phyloP scores from a whole-genome alignment of 1,140 invertebrate species.

The Epicauta chinensis region DNA sequence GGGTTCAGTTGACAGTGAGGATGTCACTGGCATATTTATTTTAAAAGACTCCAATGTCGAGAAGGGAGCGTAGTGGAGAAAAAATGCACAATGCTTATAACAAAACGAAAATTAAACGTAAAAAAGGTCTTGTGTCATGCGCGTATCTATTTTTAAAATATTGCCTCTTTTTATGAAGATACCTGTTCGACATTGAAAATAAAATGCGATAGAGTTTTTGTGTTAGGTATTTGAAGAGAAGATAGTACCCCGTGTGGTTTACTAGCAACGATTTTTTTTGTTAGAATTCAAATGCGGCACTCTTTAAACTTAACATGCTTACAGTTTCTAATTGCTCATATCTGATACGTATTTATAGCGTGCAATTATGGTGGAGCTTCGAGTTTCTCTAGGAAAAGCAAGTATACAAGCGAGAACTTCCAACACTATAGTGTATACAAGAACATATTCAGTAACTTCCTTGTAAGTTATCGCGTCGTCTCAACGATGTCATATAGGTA shows the following conservation, averaged over 20 bases:
- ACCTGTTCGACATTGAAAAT: too few species aligned
- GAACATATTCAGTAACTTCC: conserved; percentile 35
- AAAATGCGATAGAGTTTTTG: too few species aligned
- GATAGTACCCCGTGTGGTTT: too few species aligned
- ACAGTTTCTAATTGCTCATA: conserved; percentile 37
- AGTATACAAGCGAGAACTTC: conserved; percentile 30
- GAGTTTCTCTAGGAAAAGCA: conserved; percentile 28
- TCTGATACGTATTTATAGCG: conserved; percentile 39
- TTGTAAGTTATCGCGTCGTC: conserved; percentile 30
- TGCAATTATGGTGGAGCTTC: conserved; percentile 35
- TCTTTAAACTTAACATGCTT: conserved; percentile 24
- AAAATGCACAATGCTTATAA: not conserved
- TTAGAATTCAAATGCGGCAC: not conserved
- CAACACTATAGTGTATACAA: conserved; percentile 24
- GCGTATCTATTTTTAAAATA: conserved; percentile 2
- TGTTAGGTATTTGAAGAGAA: too few species aligned
- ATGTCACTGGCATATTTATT: conserved; percentile 29
- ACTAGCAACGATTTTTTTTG: too few species aligned
- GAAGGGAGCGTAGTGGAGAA: conserved; percentile 14
- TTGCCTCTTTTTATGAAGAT: not conserved
- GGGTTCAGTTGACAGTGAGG: conserved; percentile 31
- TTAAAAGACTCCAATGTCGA: conserved; percentile 27
- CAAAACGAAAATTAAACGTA: conserved; percentile 15
- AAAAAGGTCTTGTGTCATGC: conserved; percentile 5
- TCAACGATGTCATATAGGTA: conserved; percentile 38